Evolutionary conservation across 1,140 invertebrate species (phyloP), one percentile per base, ranked within the genome.

Genomic region (Nilaparvata lugens): DNA sequence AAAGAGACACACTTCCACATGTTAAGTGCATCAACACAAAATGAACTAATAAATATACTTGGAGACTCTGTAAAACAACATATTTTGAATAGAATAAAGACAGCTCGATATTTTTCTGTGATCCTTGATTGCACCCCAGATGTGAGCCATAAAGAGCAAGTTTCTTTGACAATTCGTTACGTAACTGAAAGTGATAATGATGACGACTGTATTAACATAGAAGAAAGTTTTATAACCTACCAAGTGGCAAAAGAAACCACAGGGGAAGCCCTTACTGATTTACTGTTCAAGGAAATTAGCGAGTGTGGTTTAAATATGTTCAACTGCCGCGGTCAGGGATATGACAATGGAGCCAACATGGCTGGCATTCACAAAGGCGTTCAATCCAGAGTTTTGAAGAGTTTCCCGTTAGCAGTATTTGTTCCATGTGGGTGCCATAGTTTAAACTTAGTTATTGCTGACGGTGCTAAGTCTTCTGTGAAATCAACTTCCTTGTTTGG

Each of bases 1-100:
- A 52, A 53, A 42, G 62, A 63, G 18, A 51, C 28, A 16, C 28
- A 28, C 0, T 21, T 59, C 52, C 62, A 65, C 54, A 62, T 62
- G 45, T 48, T 60, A 23, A 55, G 58, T 16, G 55, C 65, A 56
- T 28, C 58, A n/a, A 66, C 69, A 28, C 63, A 70, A 63, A 68
- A 69, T 58, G 64, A 69, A 64, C 58, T 69, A 38, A 70, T 66
- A 57, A 43, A 62, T 42, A 42, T 67, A 45, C n/a, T 67, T 23
- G 56, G 40, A 35, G 51, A 9, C 35, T 62, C 52, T 52, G 62
- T 69, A 57, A 64, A 63, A 62, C 55, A 56, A 54, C 52, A 45
- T 53, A 67, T 70, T 38, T 42, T 68, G 18, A 19, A 58, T 21
- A 58, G 43, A 16, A 64, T 65, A 53, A 67, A 62, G 61, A 35